A percentile compares a stretch with the other conserved stretches of the same genome.
Evolutionary conservation across 2,888 invertebrate genomes (phyloP).

Genomic region (Slavum lentiscoides): DNA sequence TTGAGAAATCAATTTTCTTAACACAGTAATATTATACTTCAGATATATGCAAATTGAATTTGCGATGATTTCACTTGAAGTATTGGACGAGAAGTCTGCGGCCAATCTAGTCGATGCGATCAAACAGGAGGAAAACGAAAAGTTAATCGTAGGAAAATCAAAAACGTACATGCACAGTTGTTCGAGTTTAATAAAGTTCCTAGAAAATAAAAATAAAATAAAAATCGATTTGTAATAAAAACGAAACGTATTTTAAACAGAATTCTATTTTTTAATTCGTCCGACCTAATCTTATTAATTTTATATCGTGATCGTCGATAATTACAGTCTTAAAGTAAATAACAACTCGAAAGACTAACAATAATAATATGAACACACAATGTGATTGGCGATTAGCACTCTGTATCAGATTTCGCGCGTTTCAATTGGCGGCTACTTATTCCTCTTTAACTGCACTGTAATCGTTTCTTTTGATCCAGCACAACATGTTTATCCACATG

Average conservation of each 20-base stretch:
- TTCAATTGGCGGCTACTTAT: background rate
- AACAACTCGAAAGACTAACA: background rate
- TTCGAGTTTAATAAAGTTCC: constrained; percentile 24
- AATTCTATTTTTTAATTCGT: background rate
- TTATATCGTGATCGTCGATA: background rate
- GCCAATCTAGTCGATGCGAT: constrained; percentile 10
- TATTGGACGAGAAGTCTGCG: constrained; percentile 30
- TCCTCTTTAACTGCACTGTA: constrained; percentile 39
- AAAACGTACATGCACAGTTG: constrained; percentile 32
- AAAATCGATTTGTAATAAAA: constrained; percentile 62
- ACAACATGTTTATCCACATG: constrained; percentile 82
- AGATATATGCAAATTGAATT: constrained; percentile 41
- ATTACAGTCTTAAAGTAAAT: constrained; percentile 15
- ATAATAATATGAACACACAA: background rate
- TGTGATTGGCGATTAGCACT: background rate
- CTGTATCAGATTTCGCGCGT: background rate
- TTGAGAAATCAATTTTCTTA: background rate
- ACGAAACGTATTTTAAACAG: background rate
- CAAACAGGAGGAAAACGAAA: constrained; percentile 17
- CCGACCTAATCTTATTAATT: background rate
- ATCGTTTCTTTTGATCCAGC: constrained; percentile 71
- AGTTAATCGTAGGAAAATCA: constrained; percentile 11
- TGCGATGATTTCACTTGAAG: constrained; percentile 26
- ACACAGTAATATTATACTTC: background rate
- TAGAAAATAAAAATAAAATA: constrained; percentile 33